phyloP scores from a whole-genome alignment of 2,888 invertebrate genomes.

The Pasiphila rectangulata region DNA sequence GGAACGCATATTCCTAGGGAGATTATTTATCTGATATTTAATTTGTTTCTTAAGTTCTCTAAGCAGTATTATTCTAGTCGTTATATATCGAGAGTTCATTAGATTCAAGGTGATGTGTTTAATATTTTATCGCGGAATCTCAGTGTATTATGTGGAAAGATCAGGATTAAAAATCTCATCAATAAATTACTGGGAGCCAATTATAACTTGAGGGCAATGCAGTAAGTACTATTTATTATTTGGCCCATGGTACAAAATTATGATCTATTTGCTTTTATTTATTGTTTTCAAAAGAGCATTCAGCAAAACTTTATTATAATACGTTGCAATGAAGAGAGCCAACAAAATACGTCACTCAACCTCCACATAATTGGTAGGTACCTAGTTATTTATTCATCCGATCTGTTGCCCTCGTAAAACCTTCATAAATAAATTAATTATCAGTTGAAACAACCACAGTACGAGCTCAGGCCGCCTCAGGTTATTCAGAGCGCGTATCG shows the following conservation, averaged over 20 bases:
- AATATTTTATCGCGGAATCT: no score
- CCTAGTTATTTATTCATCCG: slow-evolving; percentile 23
- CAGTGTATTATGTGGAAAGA: no score
- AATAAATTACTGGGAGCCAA: background rate
- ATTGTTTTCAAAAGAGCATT: background rate
- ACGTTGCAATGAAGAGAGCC: slow-evolving; percentile 1
- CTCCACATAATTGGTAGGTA: slow-evolving; percentile 18
- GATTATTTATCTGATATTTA: no score
- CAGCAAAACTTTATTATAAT: background rate
- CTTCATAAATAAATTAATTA: slow-evolving; percentile 63
- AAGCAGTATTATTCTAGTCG: no score
- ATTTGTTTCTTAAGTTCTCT: no score
- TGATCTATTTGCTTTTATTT: background rate
- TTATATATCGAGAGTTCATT: no score
- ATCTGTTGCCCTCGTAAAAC: slow-evolving; percentile 49
- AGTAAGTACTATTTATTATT: no score
- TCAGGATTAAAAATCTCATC: no score
- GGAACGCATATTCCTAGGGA: no score
- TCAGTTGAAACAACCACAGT: slow-evolving; percentile 50
- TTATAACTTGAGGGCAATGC: no score
- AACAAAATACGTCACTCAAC: slow-evolving; percentile 8
- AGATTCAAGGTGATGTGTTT: no score
- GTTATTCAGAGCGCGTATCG: slow-evolving; percentile 62
- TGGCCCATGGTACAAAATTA: no score
- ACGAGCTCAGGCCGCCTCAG: slow-evolving; percentile 60